Evolutionary conservation across 2,888 invertebrate genomes (phyloP), one percentile per base, ranked within the genome.

Genomic region (Drosophila basisetae): DNA sequence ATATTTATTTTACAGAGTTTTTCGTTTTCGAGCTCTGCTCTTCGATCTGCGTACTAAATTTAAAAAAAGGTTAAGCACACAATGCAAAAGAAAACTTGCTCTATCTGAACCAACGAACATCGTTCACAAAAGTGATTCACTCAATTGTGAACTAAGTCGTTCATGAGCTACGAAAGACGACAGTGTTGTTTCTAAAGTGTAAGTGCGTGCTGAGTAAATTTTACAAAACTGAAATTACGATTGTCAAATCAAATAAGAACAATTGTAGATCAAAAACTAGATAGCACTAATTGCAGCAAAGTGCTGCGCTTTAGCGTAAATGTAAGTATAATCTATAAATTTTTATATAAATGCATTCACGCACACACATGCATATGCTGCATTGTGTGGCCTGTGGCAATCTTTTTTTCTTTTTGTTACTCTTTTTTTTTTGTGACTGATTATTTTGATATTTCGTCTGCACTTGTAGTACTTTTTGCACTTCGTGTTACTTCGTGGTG

Each of bases 311-410:
- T 68, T 37, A 63, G 47, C 64, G 73, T 62, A 56, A 66, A 73
- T 64, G 78, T 78, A 64, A 78, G 78, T 78, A 74, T 25, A 18
- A 54, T 56, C 25, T 16, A 68, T 41, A 7, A 18, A 47, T 43
- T 83, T 75, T 56, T 66, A 65, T 62, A 62, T 54, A 66, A 68
- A 73, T 66, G 58, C 60, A 73, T 31, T 56, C 47, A 66, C 31
- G 49, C 37, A 66, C 39, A 78, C 50, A 60, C 35, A 59, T 68
- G 70, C 71, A 64, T 63, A 64, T 63, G 55, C 50, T 80, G 78
- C 73, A 78, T 84, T 86, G 68, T 82, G 59, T 61, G 56, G 80
- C 54, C 62, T 77, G 79, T 82, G 76, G 84, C 73, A 83, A 71
- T 79, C 68, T 73, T 68, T 63, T 78, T 64, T 68, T 65, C 53